Evolutionary conservation across 2,888 invertebrate species (phyloP).

Genomic region (Trachelus tabidus): DNA sequence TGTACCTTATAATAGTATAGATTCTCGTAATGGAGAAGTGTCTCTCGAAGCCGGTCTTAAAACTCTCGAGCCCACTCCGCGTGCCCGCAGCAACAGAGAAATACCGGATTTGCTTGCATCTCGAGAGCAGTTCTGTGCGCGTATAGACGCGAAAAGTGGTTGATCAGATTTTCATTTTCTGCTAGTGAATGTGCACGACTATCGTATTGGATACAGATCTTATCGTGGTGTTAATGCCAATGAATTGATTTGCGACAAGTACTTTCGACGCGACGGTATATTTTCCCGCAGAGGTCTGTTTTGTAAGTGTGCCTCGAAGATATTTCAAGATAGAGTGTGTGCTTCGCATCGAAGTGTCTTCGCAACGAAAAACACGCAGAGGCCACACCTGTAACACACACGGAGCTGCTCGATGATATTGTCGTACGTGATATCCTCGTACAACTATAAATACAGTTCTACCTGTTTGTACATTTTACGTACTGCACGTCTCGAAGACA

Average conservation of each 20-base stretch:
- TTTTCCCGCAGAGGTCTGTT: not conserved
- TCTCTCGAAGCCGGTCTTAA: not conserved
- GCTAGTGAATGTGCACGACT: not conserved
- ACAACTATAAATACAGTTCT: constrained; percentile 30
- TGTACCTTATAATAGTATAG: not conserved
- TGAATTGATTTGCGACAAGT: not conserved
- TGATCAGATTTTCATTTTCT: not conserved
- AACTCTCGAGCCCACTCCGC: not conserved
- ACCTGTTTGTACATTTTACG: constrained; percentile 14
- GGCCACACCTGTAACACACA: constrained; percentile 1
- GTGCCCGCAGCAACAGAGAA: not conserved
- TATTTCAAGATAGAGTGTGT: not conserved
- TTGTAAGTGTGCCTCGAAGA: not conserved
- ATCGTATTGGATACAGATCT: not conserved
- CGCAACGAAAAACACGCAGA: not conserved
- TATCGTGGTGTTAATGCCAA: not conserved
- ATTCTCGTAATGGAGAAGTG: not conserved
- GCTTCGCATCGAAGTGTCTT: not conserved
- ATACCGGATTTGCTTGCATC: not conserved
- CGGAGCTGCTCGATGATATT: constrained; percentile 24
- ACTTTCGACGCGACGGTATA: not conserved
- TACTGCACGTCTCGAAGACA: constrained; percentile 53
- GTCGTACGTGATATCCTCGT: constrained; percentile 20
- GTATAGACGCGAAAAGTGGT: not conserved
- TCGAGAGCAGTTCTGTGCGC: not conserved